Evolutionary conservation across 2,888 invertebrate genomes (phyloP), one percentile per base, ranked within the genome.

Genomic region (Eilema caniola): DNA sequence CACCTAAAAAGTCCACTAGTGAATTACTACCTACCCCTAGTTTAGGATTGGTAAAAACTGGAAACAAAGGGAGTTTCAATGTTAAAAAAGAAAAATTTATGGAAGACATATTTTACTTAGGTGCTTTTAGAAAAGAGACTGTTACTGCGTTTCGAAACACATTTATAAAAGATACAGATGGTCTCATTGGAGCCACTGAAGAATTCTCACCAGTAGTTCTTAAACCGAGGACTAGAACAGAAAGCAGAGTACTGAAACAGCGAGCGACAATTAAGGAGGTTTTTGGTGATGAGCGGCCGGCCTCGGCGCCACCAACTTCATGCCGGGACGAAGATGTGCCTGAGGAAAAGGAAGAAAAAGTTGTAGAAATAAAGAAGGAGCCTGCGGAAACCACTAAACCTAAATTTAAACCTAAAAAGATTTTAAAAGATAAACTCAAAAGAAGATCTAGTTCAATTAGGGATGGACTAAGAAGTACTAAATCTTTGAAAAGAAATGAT

Each of bases 221-320:
- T 72, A 97, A 97, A 86, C 96, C 97, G 62, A 95, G 98, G 83
- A 98, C 98, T 24, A 95, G 98, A 83, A 97, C 97, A 47, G 97
- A 98, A 87, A 97, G 97, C 63, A 95, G 97, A 83, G 96, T 97
- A 62, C 82, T 94, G 47, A 97, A 97, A 88, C 97, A 97, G 85
- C 95, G 97, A 83, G 97, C 97, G 60, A 97, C 97, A 4, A 98
- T 98, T 61, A 97, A 97, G 80, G 98, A 98, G 92, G 97, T 98
- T 3, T 98, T 98, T 88, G 98, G 98, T 0, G 95, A 95, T 75
- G 98, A 98, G 84, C 95, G 98, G 60, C 98, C 98, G 0, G 98
- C 98, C 0, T 98, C 98, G 0, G 98, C 98, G 0, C 98, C 98
- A 0, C 98, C 98, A 0, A 95, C 96, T 74, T 96, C 97, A 2